phyloP scores from a whole-genome alignment of 2,797 vertebrate genomes.

The Chloroceryle inda region DNA sequence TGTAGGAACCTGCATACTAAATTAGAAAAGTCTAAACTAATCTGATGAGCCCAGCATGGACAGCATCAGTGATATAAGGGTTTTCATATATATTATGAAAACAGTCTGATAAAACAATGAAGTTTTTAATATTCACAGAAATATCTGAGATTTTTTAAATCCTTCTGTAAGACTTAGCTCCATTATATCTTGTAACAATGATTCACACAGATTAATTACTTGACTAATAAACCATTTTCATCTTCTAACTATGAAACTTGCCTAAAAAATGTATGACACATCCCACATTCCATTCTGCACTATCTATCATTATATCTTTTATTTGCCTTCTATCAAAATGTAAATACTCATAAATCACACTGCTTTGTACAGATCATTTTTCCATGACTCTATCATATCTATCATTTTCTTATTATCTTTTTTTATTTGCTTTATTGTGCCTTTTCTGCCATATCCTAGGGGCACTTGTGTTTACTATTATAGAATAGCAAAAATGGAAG shows the following conservation, averaged over 20 bases:
- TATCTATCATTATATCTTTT: not conserved
- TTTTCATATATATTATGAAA: not conserved
- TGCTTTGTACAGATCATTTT: not conserved
- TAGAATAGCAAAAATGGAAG: not conserved
- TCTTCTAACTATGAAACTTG: slow-evolving; percentile 13
- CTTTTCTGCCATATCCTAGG: not conserved
- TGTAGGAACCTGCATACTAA: not conserved
- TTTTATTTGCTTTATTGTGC: not conserved
- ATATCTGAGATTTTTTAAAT: not conserved
- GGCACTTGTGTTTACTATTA: not conserved
- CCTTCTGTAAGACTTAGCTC: not conserved
- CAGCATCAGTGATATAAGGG: not conserved
- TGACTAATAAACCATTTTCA: slow-evolving; percentile 46
- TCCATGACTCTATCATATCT: not conserved
- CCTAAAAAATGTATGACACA: slow-evolving; percentile 15
- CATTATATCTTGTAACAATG: slow-evolving; percentile 33
- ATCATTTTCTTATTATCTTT: not conserved
- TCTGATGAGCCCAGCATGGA: not conserved
- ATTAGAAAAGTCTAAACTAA: not conserved
- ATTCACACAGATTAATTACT: slow-evolving; percentile 50
- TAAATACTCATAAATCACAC: not conserved
- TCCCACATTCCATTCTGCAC: not conserved
- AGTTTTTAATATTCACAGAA: slow-evolving; percentile 30
- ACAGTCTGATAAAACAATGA: not conserved
- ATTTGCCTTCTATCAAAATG: not conserved